A percentile compares a stretch with the other conserved stretches of the same genome.
Evolutionary conservation across 1,140 invertebrate species (phyloP).

Genomic region (Danaus plexippus): DNA sequence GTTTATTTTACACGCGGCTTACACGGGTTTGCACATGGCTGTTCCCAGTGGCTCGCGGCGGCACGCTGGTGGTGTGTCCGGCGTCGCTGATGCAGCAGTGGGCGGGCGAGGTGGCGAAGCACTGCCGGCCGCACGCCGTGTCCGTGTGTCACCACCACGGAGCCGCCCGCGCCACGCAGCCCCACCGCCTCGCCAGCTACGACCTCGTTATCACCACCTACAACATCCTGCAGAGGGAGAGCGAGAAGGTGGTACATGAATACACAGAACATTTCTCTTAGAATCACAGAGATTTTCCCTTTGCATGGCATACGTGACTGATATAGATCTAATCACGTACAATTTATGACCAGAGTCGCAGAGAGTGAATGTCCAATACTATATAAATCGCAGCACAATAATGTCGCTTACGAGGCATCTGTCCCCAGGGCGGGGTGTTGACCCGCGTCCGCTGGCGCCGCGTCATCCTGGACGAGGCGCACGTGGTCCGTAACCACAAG

Average conservation of each 20-base stretch:
- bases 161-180: slow-evolving; percentile 76
- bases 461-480: slow-evolving; percentile 94
- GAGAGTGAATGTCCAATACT: too few relatives aligned
- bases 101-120: slow-evolving; percentile 83
- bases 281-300: too few relatives aligned
- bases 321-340: too few relatives aligned
- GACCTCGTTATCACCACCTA: slow-evolving; percentile 88
- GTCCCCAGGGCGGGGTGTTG: slow-evolving; percentile 67
- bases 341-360: too few relatives aligned
- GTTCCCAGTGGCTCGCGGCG: slow-evolving; percentile 70
- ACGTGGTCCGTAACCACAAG: slow-evolving; percentile 91
- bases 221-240: slow-evolving; percentile 75
- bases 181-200: slow-evolving; percentile 74
- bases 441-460: slow-evolving; percentile 84
- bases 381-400: too few relatives aligned
- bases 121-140: slow-evolving; percentile 75
- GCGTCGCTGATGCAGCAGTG: slow-evolving; percentile 89
- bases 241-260: slow-evolving; percentile 36
- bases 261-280: background rate
- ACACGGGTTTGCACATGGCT: too few relatives aligned
- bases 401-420: too few relatives aligned
- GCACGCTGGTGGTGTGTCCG: slow-evolving; percentile 91
- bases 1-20: too few relatives aligned
- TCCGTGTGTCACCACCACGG: slow-evolving; percentile 87
- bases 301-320: too few relatives aligned